Percentiles rank a stretch among this genome's conserved stretches.
phyloP scores from a whole-genome alignment of 2,113 vertebrate genomes.

The Carassius carassius region DNA sequence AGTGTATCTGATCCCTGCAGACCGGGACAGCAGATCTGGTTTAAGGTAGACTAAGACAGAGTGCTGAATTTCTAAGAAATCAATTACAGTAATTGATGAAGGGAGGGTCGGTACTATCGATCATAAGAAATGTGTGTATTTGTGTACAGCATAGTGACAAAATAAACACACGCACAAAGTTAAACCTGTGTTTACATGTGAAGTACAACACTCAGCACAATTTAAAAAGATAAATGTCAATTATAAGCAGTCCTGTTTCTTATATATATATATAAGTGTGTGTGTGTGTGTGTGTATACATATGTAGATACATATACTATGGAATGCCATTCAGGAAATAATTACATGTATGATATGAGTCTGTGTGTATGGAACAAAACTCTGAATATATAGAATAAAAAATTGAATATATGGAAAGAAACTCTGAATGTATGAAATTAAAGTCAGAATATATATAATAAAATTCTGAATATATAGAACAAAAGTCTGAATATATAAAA shows the following conservation, averaged over 20 bases:
- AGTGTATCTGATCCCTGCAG: conserved; percentile 54
- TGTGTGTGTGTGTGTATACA: too few species aligned
- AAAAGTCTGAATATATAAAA: too few species aligned
- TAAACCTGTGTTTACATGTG: neutral
- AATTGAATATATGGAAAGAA: too few species aligned
- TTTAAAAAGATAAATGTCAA: neutral
- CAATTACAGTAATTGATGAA: conserved; percentile 71
- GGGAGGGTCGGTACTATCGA: conserved; percentile 58
- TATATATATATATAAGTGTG: too few species aligned
- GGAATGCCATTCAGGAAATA: too few species aligned
- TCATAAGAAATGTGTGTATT: conserved; percentile 61
- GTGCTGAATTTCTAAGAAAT: conserved; percentile 56
- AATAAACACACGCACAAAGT: conserved; percentile 59
- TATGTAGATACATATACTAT: too few species aligned
- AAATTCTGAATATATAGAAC: too few species aligned
- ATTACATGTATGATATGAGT: too few species aligned
- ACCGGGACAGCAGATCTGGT: conserved; percentile 27
- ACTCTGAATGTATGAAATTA: too few species aligned
- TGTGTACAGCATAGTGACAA: conserved; percentile 65
- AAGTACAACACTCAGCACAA: neutral
- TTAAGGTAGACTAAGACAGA: conserved; percentile 44
- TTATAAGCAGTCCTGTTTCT: conserved; percentile 38
- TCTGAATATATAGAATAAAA: too few species aligned
- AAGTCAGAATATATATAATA: too few species aligned
- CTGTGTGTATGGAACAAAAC: too few species aligned